Conservation (phyloP, 1,140 invertebrate species). For the Lordiphosa clarofinis region DNA sequence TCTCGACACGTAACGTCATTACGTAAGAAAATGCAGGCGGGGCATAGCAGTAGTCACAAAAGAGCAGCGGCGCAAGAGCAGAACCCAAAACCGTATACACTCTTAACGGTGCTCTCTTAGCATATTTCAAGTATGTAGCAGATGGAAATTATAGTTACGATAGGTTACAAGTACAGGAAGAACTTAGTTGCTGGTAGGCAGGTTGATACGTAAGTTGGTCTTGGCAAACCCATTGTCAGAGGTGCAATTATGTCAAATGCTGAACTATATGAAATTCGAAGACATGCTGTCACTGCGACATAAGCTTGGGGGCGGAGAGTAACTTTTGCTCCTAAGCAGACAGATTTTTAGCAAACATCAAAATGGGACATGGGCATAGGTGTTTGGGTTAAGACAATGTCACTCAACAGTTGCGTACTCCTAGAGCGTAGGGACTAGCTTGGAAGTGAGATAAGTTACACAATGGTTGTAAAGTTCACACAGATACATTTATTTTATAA, state of each 20-base stretch:
- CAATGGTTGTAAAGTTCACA: no score
- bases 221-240: conserved; percentile 27
- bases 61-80: conserved; percentile 25
- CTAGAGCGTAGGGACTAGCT: no score
- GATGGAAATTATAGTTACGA: conserved; percentile 32
- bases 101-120: conserved; percentile 19
- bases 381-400: no score
- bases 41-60: conserved; percentile 39
- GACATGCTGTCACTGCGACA: conserved; percentile 12
- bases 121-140: background rate
- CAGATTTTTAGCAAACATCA: conserved; percentile 7
- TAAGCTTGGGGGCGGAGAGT: conserved; percentile 1
- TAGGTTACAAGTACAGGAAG: conserved; percentile 11
- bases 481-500: no score
- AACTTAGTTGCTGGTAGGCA: conserved; percentile 8
- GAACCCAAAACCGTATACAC: conserved; percentile 6
- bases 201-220: conserved; percentile 33
- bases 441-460: no score
- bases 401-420: no score
- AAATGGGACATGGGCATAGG: no score
- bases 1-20: conserved; percentile 18
- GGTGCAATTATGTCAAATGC: conserved; percentile 59
- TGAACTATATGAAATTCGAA: conserved; percentile 40
- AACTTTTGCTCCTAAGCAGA: conserved; percentile 14
- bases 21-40: conserved; percentile 60